A percentile compares a stretch with the other conserved stretches of the same genome.
Conservation (phyloP, 2,113 vertebrate species). For the Aldabrachelys gigantea region DNA sequence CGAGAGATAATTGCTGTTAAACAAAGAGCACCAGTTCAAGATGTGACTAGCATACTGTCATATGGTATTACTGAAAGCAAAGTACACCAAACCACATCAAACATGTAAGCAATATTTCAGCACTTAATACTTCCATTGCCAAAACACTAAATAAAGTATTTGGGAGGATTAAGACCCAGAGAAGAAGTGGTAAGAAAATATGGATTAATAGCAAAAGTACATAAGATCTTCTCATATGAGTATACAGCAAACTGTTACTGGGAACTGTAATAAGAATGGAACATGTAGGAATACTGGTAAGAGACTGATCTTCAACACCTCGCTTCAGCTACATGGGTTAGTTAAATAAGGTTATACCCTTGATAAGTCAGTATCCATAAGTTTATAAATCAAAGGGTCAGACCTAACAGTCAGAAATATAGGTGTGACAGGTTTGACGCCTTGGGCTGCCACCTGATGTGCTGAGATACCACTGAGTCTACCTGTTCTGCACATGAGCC, state of each 20-base stretch:
- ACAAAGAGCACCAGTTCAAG: slow-evolving; percentile 2
- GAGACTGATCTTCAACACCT: not conserved
- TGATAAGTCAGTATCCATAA: not conserved
- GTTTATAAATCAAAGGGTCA: not conserved
- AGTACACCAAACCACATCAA: not conserved
- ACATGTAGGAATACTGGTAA: not conserved
- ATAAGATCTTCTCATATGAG: not conserved
- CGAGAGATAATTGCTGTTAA: not conserved
- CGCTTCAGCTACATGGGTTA: not conserved
- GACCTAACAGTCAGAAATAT: not conserved
- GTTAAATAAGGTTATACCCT: not conserved
- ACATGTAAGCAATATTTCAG: not conserved
- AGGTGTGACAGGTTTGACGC: too few species aligned
- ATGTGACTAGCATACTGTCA: slow-evolving; percentile 22
- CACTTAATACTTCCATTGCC: not conserved
- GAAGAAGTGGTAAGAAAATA: not conserved
- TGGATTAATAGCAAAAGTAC: not conserved
- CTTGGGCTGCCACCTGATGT: too few species aligned
- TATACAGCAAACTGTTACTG: not conserved
- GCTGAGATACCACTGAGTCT: too few species aligned
- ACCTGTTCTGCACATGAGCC: too few species aligned
- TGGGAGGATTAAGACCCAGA: not conserved
- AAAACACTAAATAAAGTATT: not conserved
- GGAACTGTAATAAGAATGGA: not conserved
- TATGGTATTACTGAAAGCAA: slow-evolving; percentile 9